These are phyloP conservation scores for Aythya baeri DNA, from an alignment of 2,113 vertebrate species.

Conservation along the genomic window DNA sequence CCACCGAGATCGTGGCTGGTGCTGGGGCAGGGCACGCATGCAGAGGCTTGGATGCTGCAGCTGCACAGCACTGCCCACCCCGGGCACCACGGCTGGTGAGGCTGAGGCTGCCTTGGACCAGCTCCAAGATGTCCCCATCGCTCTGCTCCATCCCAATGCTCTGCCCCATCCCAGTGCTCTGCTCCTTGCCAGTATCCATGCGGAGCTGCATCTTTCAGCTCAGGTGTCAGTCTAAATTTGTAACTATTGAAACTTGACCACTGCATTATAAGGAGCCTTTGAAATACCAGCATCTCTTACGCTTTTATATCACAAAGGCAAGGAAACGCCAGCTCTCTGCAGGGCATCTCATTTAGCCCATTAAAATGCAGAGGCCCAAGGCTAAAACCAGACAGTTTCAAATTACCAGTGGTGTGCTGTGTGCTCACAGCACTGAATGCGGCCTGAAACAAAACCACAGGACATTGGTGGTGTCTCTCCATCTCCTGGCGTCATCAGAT, in stretches of 20 bases:
- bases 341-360: not conserved
- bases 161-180: not conserved
- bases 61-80: no score
- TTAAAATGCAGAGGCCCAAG: fast-evolving
- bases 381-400: not conserved
- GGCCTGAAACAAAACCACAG: not conserved
- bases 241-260: fast-evolving
- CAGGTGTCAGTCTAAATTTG: not conserved
- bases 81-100: no score
- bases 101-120: no score
- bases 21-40: no score
- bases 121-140: no score
- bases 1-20: no score
- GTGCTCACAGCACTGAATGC: not conserved
- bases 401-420: fast-evolving
- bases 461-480: fast-evolving
- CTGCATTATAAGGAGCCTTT: not conserved
- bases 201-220: not conserved
- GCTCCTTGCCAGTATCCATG: not conserved
- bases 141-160: no score
- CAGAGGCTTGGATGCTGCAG: no score
- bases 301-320: fast-evolving
- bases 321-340: not conserved
- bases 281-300: fast-evolving
- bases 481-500: not conserved